Conservation (phyloP, 2,797 vertebrate species). For the Lagorchestes hirsutus region DNA sequence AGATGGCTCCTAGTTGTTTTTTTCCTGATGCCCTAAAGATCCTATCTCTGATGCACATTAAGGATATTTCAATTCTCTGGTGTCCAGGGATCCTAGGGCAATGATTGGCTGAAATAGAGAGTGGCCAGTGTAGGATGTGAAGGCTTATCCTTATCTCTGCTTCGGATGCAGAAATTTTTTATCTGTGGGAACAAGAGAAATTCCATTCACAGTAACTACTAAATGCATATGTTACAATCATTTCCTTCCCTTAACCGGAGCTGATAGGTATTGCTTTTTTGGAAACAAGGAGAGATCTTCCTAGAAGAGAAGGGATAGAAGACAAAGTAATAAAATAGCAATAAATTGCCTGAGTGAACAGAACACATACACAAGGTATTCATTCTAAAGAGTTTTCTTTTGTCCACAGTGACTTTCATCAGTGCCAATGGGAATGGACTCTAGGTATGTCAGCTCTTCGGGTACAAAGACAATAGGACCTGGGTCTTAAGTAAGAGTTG, state of each 20-base stretch:
- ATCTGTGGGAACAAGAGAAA: constrained; percentile 2
- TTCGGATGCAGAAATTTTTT: background rate
- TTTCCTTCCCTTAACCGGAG: background rate
- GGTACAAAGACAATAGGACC: background rate
- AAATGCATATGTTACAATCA: background rate
- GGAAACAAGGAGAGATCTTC: background rate
- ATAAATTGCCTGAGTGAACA: background rate
- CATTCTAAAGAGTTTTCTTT: background rate
- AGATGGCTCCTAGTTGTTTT: background rate
- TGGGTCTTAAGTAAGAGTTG: background rate
- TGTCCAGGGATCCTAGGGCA: background rate
- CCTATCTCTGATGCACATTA: background rate
- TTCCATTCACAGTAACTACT: background rate
- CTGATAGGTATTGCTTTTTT: background rate
- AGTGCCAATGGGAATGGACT: background rate
- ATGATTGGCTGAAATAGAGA: background rate
- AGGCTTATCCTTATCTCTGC: background rate
- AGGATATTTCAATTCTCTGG: background rate
- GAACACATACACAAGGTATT: background rate
- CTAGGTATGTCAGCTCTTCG: background rate
- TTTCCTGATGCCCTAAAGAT: background rate
- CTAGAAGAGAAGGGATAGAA: background rate
- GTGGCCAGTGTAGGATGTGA: background rate
- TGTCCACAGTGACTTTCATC: background rate
- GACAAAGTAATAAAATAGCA: background rate